Base-by-base conservation (phyloP, 2,113 vertebrate genomes). In the Vicugna pacos region DNA sequence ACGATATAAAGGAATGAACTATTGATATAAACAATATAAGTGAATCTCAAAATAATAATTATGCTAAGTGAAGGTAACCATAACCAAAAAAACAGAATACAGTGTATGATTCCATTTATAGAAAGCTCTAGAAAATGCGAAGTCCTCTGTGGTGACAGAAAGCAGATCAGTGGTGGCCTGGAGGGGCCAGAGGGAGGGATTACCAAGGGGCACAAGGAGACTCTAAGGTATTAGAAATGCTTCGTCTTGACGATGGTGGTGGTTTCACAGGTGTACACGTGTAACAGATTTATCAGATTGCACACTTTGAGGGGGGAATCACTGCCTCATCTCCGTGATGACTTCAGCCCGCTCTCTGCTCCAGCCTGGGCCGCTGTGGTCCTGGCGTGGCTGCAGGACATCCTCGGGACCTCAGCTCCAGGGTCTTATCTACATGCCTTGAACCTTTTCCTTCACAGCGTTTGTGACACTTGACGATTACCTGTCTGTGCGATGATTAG, bases 151-250 rank as follows among this genome's bases (percentile, higher is more conserved):
- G 14, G 72, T n/a, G 54, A 60, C 24, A 42, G 56, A 60, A 81
- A 60, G 56, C 79, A 81, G 14, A 30, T 38, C 35, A 16, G n/a
- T 10, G 24, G 8, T 52, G 50, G 48, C 15, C 46, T 50, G 48
- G 52, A 50, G 73, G 28, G 46, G 13, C 46, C 38, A 42, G 38
- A 42, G 38, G 5, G 38, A 42, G 38, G 38, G 38, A 42, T 42
- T 42, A 42, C 38, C 46, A 48, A 52, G 48, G 67, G 19, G 16
- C 67, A 69, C n/a, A 35, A 13, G 16, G 67, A 20, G 16, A 35
- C n/a, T 69, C 35, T 6, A 2, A 42, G 56, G 14, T 60, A 38
- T 11, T 8, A 60, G 8, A 17, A 16, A 4, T 0, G 6, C n/a
- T 22, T 32, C 38, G 26, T 62, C 56, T 46, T 17, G 15, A 19